Evolutionary conservation across 2,888 invertebrate genomes (phyloP).

Genomic region (Tanypteryx hageni): DNA sequence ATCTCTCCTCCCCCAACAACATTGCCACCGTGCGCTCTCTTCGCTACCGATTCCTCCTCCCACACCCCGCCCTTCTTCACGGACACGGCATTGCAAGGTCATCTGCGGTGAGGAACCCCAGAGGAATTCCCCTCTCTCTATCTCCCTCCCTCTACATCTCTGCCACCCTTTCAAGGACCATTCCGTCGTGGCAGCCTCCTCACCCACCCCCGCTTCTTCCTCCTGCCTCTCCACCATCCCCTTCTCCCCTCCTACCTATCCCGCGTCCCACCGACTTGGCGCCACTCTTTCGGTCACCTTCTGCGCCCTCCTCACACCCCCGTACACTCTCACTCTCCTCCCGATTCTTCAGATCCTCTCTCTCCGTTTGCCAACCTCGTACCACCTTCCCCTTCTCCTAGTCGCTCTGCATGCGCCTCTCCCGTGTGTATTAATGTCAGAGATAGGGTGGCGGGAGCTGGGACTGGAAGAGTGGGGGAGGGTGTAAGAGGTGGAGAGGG

Average conservation of each 20-base stretch:
- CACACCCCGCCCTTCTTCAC: constrained; percentile 27
- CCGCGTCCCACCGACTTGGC: not conserved
- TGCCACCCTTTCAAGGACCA: constrained; percentile 62
- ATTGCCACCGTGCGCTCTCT: not conserved
- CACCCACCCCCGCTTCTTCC: constrained; percentile 2
- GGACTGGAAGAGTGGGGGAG: not conserved
- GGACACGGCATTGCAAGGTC: constrained; percentile 58
- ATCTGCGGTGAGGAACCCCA: constrained; percentile 61
- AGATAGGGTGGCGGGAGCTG: not conserved
- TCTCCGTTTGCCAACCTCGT: not conserved
- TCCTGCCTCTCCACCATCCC: not conserved
- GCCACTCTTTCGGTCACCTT: constrained; percentile 1
- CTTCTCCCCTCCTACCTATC: not conserved
- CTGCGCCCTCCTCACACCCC: not conserved
- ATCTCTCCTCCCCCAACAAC: constrained; percentile 5
- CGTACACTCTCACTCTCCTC: not conserved
- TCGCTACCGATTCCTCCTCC: not conserved
- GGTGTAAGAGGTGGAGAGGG: not conserved
- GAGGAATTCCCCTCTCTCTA: constrained; percentile 45
- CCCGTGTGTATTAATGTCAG: not conserved
- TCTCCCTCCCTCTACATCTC: not conserved
- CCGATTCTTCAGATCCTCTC: not conserved
- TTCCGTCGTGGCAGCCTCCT: constrained; percentile 39
- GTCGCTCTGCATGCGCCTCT: constrained; percentile 20
- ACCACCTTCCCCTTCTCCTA: not conserved